Base-by-base conservation (phyloP, 1,140 invertebrate species). In the Solenopsis invicta region DNA sequence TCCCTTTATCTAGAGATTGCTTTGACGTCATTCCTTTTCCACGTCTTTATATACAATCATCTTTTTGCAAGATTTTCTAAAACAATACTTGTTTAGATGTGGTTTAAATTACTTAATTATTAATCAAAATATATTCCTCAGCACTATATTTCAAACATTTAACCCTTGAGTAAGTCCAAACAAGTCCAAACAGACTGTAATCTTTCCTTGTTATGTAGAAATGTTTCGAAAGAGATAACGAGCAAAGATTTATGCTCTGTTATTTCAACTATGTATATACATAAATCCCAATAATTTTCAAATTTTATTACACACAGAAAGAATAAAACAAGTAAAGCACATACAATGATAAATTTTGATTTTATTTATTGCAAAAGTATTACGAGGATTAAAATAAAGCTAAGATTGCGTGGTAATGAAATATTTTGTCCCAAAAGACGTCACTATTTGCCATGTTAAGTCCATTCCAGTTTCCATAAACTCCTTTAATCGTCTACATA, bases 21-120 rank as follows among this genome's bases (percentile, higher is more conserved):
- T 34, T 18, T 59, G 74, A 78, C 34, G 74, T 77, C 48, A 78
- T 66, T 54, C 0, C 45, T 75, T 50, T 66, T 85, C 82, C 18
- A 10, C 77, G 77, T 85, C n/a, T 66, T 77, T 85, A 66, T 52
- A 29, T 18, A 29, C 50, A 13, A 66, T 77, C 16, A 16, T 78
- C 10, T 45, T 75, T 64, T 85, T 77, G 29, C n/a, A 29, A 45
- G 34, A 85, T 52, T 50, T 85, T 41, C 4, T 9, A 61, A 41
- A 74, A 13, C 56, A 37, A 9, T 75, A n/a, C 18, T 29, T 74
- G 24, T 37, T 41, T 8, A 41, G 34, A 24, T 48, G 50, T 45
- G 16, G 0, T 13, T 54, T 52, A 29, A 24, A 29, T 21, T 54
- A 5, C 8, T 69, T 67, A 54, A 45, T n/a, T 71, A 56, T 81